Evolutionary conservation across 1,140 invertebrate species (phyloP).

Genomic region (Drosophila varians): DNA sequence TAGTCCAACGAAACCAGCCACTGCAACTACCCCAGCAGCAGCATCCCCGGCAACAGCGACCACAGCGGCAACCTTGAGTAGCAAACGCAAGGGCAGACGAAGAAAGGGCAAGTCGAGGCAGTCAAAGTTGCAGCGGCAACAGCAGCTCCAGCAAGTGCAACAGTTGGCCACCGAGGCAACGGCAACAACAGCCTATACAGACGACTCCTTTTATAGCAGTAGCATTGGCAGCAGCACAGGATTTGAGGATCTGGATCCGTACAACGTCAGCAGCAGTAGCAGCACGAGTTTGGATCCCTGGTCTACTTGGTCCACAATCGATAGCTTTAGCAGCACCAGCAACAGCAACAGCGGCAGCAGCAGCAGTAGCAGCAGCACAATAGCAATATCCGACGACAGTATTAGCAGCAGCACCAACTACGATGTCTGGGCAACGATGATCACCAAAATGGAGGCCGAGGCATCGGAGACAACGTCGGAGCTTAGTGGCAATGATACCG

Average conservation of each 20-base stretch:
- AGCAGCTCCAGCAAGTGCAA: slow-evolving; percentile 19
- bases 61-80: slow-evolving; percentile 45
- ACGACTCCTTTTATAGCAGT: slow-evolving; percentile 40
- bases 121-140: slow-evolving; percentile 21
- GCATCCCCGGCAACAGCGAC: slow-evolving; percentile 18
- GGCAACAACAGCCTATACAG: slow-evolving; percentile 38
- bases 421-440: slow-evolving; percentile 61
- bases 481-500: slow-evolving; percentile 44
- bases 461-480: slow-evolving; percentile 42
- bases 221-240: slow-evolving; percentile 43
- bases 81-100: slow-evolving; percentile 69
- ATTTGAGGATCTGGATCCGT: slow-evolving; percentile 22
- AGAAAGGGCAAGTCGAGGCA: slow-evolving; percentile 60
- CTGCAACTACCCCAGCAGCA: slow-evolving; percentile 31
- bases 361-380: slow-evolving; percentile 49
- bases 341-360: slow-evolving; percentile 19
- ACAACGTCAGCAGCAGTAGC: slow-evolving; percentile 45
- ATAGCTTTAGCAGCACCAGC: slow-evolving; percentile 48
- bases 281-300: slow-evolving; percentile 57
- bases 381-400: slow-evolving; percentile 63
- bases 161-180: slow-evolving; percentile 32
- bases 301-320: slow-evolving; percentile 67
- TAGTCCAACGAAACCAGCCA: slow-evolving; percentile 75
- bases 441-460: slow-evolving; percentile 60
- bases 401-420: slow-evolving; percentile 70